Evolutionary conservation across 2,113 vertebrate species (phyloP).

Genomic region (Lynx canadensis): DNA sequence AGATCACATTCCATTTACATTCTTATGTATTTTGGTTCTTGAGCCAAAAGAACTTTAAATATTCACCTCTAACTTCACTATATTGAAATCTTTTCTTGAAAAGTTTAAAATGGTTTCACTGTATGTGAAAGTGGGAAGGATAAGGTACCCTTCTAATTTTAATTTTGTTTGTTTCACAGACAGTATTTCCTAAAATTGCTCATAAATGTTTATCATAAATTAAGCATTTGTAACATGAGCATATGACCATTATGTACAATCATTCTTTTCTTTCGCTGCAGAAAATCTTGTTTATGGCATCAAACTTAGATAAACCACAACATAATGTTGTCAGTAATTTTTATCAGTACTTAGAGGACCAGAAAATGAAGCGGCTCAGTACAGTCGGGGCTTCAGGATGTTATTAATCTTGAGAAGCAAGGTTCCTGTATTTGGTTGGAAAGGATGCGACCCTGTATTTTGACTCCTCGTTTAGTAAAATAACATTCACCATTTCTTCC

Average conservation of each 20-base stretch:
- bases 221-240: constrained; percentile 36
- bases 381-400: not conserved
- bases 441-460: not conserved
- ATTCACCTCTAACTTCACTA: not conserved
- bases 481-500: not conserved
- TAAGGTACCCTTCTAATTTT: not conserved
- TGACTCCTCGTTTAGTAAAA: constrained; percentile 21
- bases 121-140: not conserved
- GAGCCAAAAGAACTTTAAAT: not conserved
- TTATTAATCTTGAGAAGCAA: constrained; percentile 46
- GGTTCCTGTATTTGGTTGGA: not conserved
- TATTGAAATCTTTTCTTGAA: not conserved
- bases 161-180: constrained; percentile 52
- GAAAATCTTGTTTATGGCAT: constrained; percentile 49
- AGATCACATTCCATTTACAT: not conserved
- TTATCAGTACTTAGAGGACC: constrained; percentile 26
- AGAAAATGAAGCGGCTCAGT: constrained; percentile 33
- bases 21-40: not conserved
- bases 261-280: constrained; percentile 32
- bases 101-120: constrained; percentile 20
- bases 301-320: constrained; percentile 59
- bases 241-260: constrained; percentile 40
- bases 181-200: constrained; percentile 36
- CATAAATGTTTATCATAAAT: constrained; percentile 63
- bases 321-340: constrained; percentile 29